Evolutionary conservation across 2,797 vertebrate species (phyloP), one percentile per base, ranked within the genome.

Genomic region (Helicolenus hilgendorfi): DNA sequence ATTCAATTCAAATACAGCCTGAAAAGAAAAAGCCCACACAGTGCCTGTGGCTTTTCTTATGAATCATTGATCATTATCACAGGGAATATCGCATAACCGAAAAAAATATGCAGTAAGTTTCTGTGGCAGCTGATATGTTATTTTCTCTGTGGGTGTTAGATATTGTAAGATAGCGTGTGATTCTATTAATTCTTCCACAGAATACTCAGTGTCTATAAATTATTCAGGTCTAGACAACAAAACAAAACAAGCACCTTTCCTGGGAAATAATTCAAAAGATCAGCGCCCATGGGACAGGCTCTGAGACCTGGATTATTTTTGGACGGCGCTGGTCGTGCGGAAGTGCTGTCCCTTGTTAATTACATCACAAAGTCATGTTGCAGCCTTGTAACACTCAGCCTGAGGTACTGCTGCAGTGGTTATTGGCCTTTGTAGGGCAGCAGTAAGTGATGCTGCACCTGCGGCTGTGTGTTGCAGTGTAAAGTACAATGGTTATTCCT

Each of bases 211-310:
- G 1, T 80, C 18, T 41, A 77, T 87, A 62, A 86, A 93, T 80
- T 77, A 90, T 91, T 91, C 35, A 74, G 41, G n/a, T 87, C 63
- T 11, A 86, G 62, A 84, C 79, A 81, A 79, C 56, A 69, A 59
- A 84, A 81, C 33, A 76, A 81, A 83, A 81, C 33, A 82, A 67
- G 26, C 45, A 75, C n/a, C 20, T 83, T 91, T 87, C 84, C 58
- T 36, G 35, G 72, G 74, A 90, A 84, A 88, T 84, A 26, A 83
- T 31, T 69, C 53, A 84, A 56, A 85, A 79, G 27, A 71, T 79
- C 18, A 2, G 11, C 4, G 4, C 22, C 35, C n/a, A 6, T 38
- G 59, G 38, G 76, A 56, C n/a, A 7, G 15, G n/a, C 18, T 29
- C 27, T 29, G 59, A 73, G 70, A 65, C n/a, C 53, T 8, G 18